phyloP scores from a whole-genome alignment of 2,797 vertebrate genomes.

The Hydrocynus forskahlii region DNA sequence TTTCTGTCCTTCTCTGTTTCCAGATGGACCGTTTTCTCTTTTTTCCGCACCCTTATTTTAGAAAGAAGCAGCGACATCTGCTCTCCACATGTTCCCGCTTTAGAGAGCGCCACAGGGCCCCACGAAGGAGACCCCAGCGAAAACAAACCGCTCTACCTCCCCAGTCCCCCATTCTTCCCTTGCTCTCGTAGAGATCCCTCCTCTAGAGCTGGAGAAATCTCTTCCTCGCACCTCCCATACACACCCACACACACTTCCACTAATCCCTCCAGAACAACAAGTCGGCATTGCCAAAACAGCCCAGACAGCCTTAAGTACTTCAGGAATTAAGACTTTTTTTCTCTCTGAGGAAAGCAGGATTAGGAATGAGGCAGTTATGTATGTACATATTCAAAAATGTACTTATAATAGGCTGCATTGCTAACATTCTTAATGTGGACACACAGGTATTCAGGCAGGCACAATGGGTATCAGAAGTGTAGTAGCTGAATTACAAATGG shows the following conservation, averaged over 20 bases:
- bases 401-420: too few relatives aligned
- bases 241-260: background rate
- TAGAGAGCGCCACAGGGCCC: slow-evolving; percentile 35
- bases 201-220: slow-evolving; percentile 57
- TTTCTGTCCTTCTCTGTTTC: slow-evolving; percentile 35
- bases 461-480: too few relatives aligned
- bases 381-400: background rate
- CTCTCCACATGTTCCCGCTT: slow-evolving; percentile 68
- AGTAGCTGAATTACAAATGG: too few relatives aligned
- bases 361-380: background rate
- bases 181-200: slow-evolving; percentile 56
- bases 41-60: slow-evolving; percentile 49
- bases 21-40: slow-evolving; percentile 31
- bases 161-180: background rate
- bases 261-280: slow-evolving; percentile 24
- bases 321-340: background rate
- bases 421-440: too few relatives aligned
- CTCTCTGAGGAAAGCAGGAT: slow-evolving; percentile 7
- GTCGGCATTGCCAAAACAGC: background rate
- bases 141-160: slow-evolving; percentile 33
- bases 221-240: slow-evolving; percentile 50
- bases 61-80: slow-evolving; percentile 71
- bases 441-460: too few relatives aligned
- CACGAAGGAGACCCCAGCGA: slow-evolving; percentile 48
- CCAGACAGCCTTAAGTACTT: slow-evolving; percentile 1